Base-by-base conservation (phyloP, 2,113 vertebrate genomes). In the Procavia capensis region DNA sequence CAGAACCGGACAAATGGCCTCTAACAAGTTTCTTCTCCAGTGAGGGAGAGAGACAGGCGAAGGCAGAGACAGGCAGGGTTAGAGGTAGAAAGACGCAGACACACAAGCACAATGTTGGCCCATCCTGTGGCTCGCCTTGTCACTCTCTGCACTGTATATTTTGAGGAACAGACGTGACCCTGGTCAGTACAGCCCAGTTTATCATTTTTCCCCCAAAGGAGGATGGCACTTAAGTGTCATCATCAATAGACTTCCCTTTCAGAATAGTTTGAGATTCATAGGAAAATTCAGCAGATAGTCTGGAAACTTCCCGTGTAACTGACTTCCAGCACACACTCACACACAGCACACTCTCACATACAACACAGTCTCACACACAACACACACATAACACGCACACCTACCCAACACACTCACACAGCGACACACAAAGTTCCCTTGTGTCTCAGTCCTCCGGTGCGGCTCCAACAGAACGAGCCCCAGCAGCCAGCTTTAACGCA, bases 181-280 rank as follows among this genome's bases (percentile, higher is more conserved):
- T 25, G 24, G 6, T 64, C 13, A 9, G 0, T 17, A 2, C 13
- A 19, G 16, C 6, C n/a, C 22, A 19, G 17, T 16, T 9, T 2
- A 31, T 31, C 57, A 0, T 29, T 9, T 54, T 27, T 34, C 14
- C 45, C 78, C 24, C 20, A 25, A 34, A 41, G 57, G 39, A 76
- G 24, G 14, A 0, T 0, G 19, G 43, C 1, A 2, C 39, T 45
- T 79, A 25, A 50, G 34, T 45, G 41, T 64, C 31, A 64, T 31
- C 39, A 0, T 27, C 19, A 27, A 7, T 0, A 50, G 24, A 16
- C 14, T 50, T 74, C 45, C 54, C 3, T 39, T 61, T 41, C 36
- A 87, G 20, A 75, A 50, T 1, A 6, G 16, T n/a, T 89, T 54
- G 27, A 43, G 5, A 22, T 20, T 7, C 0, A 2, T 10, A 74